Percentiles rank a stretch among this genome's conserved stretches.
Evolutionary conservation across 2,888 invertebrate species (phyloP).

Genomic region (Spatulosminthurus flaviceps): DNA sequence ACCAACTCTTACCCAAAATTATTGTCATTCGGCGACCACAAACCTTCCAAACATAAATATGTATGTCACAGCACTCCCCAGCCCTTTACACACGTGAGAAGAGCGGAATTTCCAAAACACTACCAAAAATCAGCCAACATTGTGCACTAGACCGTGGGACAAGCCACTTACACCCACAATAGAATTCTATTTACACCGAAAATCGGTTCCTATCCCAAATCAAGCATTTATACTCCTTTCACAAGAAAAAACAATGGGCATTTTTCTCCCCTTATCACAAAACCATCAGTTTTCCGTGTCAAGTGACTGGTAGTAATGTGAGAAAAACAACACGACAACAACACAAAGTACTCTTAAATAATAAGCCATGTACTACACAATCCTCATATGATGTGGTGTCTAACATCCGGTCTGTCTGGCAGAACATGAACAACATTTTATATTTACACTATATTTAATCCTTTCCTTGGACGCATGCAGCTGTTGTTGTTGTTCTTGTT

Average conservation of each 20-base stretch:
- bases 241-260: not conserved
- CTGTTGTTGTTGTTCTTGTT: not conserved
- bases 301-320: not conserved
- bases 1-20: too few relatives aligned
- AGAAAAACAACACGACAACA: not conserved
- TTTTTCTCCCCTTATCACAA: not conserved
- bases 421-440: not conserved
- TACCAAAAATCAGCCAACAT: conserved; percentile 26
- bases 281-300: not conserved
- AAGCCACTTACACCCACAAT: conserved; percentile 37
- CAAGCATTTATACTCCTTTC: not conserved
- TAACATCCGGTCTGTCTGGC: conserved; percentile 1
- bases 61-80: too few relatives aligned
- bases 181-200: conserved; percentile 8
- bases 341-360: not conserved
- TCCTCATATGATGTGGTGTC: not conserved
- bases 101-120: conserved; percentile 10
- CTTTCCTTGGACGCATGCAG: not conserved
- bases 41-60: not conserved
- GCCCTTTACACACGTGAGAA: too few relatives aligned
- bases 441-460: not conserved
- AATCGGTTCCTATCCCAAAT: conserved; percentile 17
- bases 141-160: conserved; percentile 41
- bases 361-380: not conserved
- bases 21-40: conserved; percentile 27